A percentile compares a stretch with the other conserved stretches of the same genome.
phyloP scores from a whole-genome alignment of 2,113 vertebrate species.

The Procavia capensis region DNA sequence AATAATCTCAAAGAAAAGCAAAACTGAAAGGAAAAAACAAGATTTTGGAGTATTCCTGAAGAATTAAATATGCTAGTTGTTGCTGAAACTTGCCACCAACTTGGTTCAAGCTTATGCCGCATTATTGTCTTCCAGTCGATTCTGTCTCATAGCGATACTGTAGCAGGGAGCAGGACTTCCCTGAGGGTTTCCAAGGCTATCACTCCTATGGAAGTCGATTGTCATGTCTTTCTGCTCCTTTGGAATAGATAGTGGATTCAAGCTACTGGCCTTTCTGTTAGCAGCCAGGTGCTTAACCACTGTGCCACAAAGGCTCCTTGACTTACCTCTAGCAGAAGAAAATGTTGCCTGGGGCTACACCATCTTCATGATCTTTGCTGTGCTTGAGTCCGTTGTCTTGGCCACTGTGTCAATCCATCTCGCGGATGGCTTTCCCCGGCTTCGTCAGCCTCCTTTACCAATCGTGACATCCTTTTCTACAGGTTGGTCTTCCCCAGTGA shows the following conservation, averaged over 20 bases:
- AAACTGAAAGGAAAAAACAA: not conserved
- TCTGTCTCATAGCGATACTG: not conserved
- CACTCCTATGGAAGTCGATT: not conserved
- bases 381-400: too few relatives aligned
- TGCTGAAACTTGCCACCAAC: not conserved
- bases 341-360: too few relatives aligned
- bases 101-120: not conserved
- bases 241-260: not conserved
- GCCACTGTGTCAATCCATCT: too few relatives aligned
- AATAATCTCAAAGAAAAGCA: not conserved
- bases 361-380: too few relatives aligned
- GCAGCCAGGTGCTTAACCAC: not conserved
- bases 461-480: not conserved
- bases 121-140: not conserved
- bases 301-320: not conserved
- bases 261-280: not conserved
- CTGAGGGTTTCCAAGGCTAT: not conserved
- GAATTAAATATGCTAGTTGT: not conserved
- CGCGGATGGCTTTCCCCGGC: too few relatives aligned
- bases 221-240: not conserved
- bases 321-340: not conserved
- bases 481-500: not conserved
- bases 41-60: not conserved
- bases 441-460: not conserved
- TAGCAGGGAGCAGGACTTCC: not conserved